Evolutionary conservation across 2,797 vertebrate genomes (phyloP).

Genomic region (Sphenopsis melanotis): DNA sequence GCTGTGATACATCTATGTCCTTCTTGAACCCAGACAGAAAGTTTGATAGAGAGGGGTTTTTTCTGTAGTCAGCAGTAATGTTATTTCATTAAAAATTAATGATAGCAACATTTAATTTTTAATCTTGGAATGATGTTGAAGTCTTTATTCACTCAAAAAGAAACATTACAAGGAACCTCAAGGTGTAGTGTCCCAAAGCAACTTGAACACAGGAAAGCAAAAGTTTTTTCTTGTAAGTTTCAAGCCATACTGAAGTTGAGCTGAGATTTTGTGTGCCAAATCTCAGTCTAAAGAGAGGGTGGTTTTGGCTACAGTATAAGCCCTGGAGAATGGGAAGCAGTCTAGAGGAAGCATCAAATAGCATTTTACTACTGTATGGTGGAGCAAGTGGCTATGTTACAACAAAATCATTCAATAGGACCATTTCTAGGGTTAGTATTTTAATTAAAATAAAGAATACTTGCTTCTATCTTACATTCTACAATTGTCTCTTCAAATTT

Average conservation of each 20-base stretch:
- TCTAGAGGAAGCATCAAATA: constrained; percentile 71
- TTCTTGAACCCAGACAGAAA: neutral
- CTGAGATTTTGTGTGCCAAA: constrained; percentile 61
- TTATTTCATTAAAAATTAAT: neutral
- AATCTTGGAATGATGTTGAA: neutral
- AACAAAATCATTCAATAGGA: constrained; percentile 63
- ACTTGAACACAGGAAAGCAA: neutral
- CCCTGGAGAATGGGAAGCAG: constrained; percentile 60
- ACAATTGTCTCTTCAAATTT: constrained; percentile 24
- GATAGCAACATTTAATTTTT: neutral
- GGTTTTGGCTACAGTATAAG: constrained; percentile 68
- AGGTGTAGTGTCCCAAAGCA: neutral
- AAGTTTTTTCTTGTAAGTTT: neutral
- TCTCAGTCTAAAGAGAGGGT: constrained; percentile 56
- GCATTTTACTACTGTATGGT: constrained; percentile 68
- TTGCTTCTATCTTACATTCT: constrained; percentile 37
- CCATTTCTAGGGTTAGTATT: constrained; percentile 63
- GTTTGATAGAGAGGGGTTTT: neutral
- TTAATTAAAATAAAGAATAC: constrained; percentile 74
- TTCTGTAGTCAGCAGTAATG: neutral
- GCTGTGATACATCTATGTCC: neutral
- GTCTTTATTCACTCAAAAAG: neutral
- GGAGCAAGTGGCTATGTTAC: constrained; percentile 59
- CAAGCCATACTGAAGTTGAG: constrained; percentile 54
- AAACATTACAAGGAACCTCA: neutral